phyloP scores from a whole-genome alignment of 2,113 vertebrate species.

The Hucho hucho region DNA sequence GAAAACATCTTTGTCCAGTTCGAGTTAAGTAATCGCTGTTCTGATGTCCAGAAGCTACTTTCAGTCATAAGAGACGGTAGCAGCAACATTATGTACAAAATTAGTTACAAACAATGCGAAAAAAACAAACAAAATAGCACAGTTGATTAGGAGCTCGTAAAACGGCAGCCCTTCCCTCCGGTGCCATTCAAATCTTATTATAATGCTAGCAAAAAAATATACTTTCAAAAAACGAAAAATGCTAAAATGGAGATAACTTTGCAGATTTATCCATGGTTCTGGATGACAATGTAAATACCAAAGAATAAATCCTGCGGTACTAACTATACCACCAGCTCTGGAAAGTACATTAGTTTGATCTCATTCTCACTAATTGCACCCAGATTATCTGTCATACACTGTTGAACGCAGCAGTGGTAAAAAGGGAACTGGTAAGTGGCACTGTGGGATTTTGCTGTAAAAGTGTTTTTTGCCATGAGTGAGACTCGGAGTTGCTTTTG shows the following conservation, averaged over 20 bases:
- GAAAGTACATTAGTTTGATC: slow-evolving; percentile 14
- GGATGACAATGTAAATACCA: background rate
- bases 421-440: slow-evolving; percentile 37
- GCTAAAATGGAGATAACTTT: no score
- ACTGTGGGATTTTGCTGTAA: slow-evolving; percentile 42
- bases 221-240: no score
- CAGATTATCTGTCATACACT: background rate
- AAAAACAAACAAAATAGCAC: no score
- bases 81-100: no score
- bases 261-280: background rate
- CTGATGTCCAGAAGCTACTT: no score
- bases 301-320: background rate
- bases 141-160: no score
- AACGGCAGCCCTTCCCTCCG: no score
- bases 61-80: no score
- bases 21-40: no score
- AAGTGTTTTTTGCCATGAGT: slow-evolving; percentile 43
- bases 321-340: slow-evolving; percentile 19
- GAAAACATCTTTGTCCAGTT: no score
- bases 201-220: slow-evolving; percentile 18
- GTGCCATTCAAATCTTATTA: no score
- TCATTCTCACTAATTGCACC: background rate
- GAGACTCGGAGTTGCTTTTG: slow-evolving; percentile 12
- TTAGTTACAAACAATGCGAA: no score
- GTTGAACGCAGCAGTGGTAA: slow-evolving; percentile 17